Evolutionary conservation across 2,888 invertebrate species (phyloP), one percentile per base, ranked within the genome.

Genomic region (Andrena camellia): DNA sequence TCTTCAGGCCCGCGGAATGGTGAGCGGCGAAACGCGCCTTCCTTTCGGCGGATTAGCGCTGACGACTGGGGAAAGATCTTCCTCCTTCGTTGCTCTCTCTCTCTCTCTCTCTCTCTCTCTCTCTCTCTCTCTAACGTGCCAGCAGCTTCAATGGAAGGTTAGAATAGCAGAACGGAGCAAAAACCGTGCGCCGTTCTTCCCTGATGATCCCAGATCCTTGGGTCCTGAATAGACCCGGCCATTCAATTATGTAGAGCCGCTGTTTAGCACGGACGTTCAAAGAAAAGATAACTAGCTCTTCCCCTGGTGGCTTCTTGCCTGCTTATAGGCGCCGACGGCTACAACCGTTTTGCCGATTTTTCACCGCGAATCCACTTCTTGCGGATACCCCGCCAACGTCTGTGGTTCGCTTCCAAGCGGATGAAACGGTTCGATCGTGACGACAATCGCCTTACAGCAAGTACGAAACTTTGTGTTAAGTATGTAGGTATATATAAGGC

Each of bases 271-370:
- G 81, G 86, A 72, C 86, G 87, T 86, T 88, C 84, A 87, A 90
- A 88, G 89, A 90, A 89, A 90, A 87, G 87, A 89, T 91, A 91
- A 91, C 90, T 86, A 90, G 90, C 86, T 81, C 88, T 87, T 80
- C 62, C 75, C 59, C 71, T 78, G 57, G 20, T 52, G 48, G 54
- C 35, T 89, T 87, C 88, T 88, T 84, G 84, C 48, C 66, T 62
- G 77, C 68, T 60, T 68, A 71, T 74, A 88, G 81, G 83, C 87
- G 83, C 88, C 87, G 83, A 77, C 79, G 75, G 67, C 63, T 76
- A 20, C 29, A 29, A 73, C 69, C 77, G 77, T 60, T 78, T 76
- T 54, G 54, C 77, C 17, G 78, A 78, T 76, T 86, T 84, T 86
- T 84, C 84, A 8, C 13, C 48, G 60, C 2, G 63, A 50, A 64